Evolutionary conservation across 2,113 vertebrate genomes (phyloP).

Genomic region (Crotalus tigris): DNA sequence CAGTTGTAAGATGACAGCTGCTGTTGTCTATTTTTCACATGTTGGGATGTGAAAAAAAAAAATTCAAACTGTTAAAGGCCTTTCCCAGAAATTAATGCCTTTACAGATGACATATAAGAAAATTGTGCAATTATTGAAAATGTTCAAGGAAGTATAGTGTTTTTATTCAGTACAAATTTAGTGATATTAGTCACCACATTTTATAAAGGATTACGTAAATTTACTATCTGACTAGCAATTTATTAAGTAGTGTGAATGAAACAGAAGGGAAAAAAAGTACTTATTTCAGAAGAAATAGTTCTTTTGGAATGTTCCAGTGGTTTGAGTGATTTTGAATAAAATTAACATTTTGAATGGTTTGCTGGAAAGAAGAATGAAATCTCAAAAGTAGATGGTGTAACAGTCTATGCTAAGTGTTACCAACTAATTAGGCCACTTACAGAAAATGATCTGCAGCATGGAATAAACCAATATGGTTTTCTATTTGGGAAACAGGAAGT

Average conservation of each 20-base stretch:
- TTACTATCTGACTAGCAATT: not conserved
- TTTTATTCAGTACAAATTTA: not conserved
- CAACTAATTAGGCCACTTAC: not conserved
- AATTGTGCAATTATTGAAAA: not conserved
- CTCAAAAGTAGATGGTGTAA: not conserved
- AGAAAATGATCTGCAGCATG: not conserved
- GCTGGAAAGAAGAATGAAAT: not conserved
- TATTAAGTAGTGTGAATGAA: not conserved
- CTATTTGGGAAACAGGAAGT: not conserved
- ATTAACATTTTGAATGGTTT: not conserved
- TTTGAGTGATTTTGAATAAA: not conserved
- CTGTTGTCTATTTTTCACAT: not conserved
- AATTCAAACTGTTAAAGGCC: constrained; percentile 11
- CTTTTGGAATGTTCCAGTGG: not conserved
- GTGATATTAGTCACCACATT: not conserved
- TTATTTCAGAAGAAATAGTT: not conserved
- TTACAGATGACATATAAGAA: not conserved
- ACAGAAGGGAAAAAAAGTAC: not conserved
- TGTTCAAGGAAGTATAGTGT: not conserved
- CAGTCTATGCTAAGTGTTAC: not conserved
- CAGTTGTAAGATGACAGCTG: not conserved
- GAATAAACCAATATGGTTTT: not conserved
- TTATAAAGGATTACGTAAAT: not conserved
- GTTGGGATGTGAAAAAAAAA: not conserved
- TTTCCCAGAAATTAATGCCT: constrained; percentile 10